Conservation (phyloP, 2,113 vertebrate species). For the Ramphastos sulfuratus region DNA sequence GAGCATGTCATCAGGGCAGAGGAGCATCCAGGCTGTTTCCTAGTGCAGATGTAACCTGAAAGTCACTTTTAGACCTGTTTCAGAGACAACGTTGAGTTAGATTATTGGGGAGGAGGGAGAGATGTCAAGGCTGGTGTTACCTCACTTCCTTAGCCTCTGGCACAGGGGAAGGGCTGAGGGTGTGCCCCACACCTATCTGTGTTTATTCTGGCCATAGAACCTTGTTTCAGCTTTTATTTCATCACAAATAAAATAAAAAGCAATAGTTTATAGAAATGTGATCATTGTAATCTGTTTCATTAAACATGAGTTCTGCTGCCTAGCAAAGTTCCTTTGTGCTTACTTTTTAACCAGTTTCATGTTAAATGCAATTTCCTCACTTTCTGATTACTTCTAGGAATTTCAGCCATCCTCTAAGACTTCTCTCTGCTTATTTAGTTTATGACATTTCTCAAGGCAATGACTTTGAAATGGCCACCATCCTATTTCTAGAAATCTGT, state of each 20-base stretch:
- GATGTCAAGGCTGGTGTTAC: neutral
- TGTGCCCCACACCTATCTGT: neutral
- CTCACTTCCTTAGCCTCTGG: neutral
- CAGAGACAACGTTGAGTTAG: neutral
- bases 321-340: neutral
- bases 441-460: neutral
- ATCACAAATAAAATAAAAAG: constrained; percentile 32
- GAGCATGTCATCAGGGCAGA: neutral
- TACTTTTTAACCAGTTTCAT: neutral
- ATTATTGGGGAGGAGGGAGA: neutral
- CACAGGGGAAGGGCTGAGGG: neutral
- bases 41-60: neutral
- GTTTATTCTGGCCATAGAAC: constrained; percentile 13
- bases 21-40: neutral
- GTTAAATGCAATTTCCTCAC: neutral
- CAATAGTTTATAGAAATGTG: constrained; percentile 5
- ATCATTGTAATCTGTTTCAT: constrained; percentile 8
- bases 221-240: constrained; percentile 21
- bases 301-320: constrained; percentile 3
- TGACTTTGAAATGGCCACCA: neutral
- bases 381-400: constrained; percentile 6
- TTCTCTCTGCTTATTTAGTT: neutral
- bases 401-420: neutral
- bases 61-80: neutral
- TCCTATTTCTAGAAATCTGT: neutral